Conservation (phyloP, 1,140 invertebrate genomes). For the Scylla paramamosain region DNA sequence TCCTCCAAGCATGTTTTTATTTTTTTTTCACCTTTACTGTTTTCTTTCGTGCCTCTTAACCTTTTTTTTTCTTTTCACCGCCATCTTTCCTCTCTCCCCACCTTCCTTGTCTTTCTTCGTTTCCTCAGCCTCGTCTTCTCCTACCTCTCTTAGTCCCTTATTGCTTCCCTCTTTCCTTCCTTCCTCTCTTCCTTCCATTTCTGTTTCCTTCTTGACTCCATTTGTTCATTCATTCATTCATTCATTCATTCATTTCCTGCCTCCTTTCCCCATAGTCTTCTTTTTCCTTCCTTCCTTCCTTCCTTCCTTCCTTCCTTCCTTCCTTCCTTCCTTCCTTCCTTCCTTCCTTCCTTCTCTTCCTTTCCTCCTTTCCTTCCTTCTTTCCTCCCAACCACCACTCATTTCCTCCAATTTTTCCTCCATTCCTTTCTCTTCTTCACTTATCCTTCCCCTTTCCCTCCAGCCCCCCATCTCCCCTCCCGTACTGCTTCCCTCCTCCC, state of each 20-base stretch:
- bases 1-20: no score
- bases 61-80: no score
- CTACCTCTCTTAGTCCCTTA: no score
- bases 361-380: neutral
- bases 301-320: conserved; percentile 1
- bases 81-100: no score
- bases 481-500: neutral
- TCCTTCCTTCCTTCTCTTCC: no score
- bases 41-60: no score
- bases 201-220: neutral
- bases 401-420: neutral
- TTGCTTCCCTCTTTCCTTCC: no score
- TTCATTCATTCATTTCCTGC: neutral
- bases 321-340: neutral
- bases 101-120: no score
- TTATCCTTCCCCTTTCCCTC: neutral
- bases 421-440: neutral
- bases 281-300: no score
- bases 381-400: neutral
- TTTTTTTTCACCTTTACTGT: no score
- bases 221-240: neutral
- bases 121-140: no score
- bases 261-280: neutral
- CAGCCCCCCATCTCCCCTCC: neutral
- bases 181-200: no score